Evolutionary conservation across 2,797 vertebrate genomes (phyloP).

Genomic region (Falco naumanni): DNA sequence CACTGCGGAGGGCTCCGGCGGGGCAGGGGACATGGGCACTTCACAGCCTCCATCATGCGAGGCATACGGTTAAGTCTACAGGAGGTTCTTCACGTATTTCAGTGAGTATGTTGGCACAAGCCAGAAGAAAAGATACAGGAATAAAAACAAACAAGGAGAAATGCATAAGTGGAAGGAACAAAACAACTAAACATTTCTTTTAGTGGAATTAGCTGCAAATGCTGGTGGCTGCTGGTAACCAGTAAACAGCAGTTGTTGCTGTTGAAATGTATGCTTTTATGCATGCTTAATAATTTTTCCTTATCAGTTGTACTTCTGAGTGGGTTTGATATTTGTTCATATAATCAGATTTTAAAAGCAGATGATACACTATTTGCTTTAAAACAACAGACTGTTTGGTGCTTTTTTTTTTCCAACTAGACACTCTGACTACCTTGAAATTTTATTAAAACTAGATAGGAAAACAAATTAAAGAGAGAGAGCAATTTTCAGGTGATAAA

Average conservation of each 20-base stretch:
- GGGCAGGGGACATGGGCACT: no score
- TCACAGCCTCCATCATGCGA: rapidly evolving
- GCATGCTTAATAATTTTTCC: not conserved
- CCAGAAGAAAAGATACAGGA: not conserved
- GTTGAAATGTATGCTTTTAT: not conserved
- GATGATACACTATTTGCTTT: not conserved
- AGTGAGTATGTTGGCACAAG: rapidly evolving
- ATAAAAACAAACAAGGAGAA: not conserved
- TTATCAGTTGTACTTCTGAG: not conserved
- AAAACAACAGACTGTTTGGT: not conserved
- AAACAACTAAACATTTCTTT: not conserved
- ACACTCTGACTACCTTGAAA: not conserved
- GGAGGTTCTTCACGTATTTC: rapidly evolving
- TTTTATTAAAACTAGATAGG: not conserved
- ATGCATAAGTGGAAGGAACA: not conserved
- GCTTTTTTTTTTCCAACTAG: not conserved
- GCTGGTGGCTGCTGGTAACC: not conserved
- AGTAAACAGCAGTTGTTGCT: not conserved
- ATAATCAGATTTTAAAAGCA: not conserved
- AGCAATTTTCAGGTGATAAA: not conserved
- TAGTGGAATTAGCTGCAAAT: not conserved
- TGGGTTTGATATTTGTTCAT: not conserved
- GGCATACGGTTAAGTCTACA: not conserved
- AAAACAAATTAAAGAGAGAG: not conserved
- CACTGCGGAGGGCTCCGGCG: rapidly evolving